phyloP scores from a whole-genome alignment of 2,113 vertebrate species.

The Bubo bubo region DNA sequence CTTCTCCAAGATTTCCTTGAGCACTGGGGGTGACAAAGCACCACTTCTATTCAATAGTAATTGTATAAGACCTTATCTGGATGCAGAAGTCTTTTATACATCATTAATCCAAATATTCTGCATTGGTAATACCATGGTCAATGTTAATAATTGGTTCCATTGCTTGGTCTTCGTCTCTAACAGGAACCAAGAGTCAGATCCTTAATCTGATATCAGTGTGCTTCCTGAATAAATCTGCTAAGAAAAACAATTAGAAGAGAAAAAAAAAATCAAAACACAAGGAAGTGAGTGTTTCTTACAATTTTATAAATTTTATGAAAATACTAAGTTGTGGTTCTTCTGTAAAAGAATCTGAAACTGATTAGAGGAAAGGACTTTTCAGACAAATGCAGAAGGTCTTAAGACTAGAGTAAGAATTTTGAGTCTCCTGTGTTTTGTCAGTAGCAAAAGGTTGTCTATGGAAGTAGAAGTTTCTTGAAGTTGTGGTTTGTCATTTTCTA shows the following conservation, averaged over 20 bases:
- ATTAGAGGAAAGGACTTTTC: not conserved
- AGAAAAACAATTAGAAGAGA: not conserved
- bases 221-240: not conserved
- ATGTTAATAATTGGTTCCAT: not conserved
- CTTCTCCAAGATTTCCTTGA: not conserved
- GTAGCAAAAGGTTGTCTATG: not conserved
- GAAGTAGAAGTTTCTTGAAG: not conserved
- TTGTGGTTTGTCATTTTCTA: not conserved
- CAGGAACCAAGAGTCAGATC: not conserved
- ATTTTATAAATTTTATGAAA: not conserved
- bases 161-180: not conserved
- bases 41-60: not conserved
- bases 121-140: not conserved
- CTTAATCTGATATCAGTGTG: not conserved
- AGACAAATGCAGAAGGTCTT: not conserved
- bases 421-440: not conserved
- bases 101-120: not conserved
- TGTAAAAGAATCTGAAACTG: not conserved
- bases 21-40: not conserved
- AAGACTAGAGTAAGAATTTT: not conserved
- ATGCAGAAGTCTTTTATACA: not conserved
- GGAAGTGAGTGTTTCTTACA: not conserved
- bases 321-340: not conserved
- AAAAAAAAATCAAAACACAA: not conserved
- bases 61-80: not conserved